Evolutionary conservation across 2,797 vertebrate genomes (phyloP).

Genomic region (Gymnocypris eckloni): DNA sequence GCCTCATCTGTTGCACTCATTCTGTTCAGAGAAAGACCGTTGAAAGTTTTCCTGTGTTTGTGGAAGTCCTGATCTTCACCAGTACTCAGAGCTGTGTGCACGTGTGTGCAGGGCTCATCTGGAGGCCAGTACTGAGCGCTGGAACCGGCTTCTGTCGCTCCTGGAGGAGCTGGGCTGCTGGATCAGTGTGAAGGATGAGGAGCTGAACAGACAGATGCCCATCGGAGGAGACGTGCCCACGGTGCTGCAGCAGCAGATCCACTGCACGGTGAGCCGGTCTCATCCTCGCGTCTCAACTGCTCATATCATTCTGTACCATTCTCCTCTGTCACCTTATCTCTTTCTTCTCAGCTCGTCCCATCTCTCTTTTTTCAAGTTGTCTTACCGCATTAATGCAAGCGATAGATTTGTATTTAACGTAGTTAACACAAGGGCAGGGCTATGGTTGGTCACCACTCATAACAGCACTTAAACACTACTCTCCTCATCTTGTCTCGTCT

Average conservation of each 20-base stretch:
- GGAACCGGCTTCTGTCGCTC: conserved; percentile 87
- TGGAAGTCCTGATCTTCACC: neutral
- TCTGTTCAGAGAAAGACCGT: neutral
- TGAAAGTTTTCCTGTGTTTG: neutral
- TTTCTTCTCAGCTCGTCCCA: neutral
- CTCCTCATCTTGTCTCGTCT: neutral
- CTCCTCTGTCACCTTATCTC: neutral
- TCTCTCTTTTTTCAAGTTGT: neutral
- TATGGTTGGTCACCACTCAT: no score
- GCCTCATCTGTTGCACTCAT: neutral
- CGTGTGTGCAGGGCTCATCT: conserved; percentile 85
- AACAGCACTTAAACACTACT: neutral
- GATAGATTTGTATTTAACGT: no score
- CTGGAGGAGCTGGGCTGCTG: conserved; percentile 95
- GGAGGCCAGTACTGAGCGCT: conserved; percentile 95
- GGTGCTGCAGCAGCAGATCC: conserved; percentile 90
- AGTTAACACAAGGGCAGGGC: no score
- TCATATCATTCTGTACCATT: no score
- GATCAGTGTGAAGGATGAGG: conserved; percentile 93
- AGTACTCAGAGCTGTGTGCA: neutral
- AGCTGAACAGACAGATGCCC: conserved; percentile 95
- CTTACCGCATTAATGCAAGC: no score
- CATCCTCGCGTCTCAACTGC: neutral
- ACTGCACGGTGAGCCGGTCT: conserved; percentile 77
- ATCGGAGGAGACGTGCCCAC: conserved; percentile 93